Evolutionary conservation across 2,113 vertebrate species (phyloP).

Genomic region (Brachionichthys hirsutus): DNA sequence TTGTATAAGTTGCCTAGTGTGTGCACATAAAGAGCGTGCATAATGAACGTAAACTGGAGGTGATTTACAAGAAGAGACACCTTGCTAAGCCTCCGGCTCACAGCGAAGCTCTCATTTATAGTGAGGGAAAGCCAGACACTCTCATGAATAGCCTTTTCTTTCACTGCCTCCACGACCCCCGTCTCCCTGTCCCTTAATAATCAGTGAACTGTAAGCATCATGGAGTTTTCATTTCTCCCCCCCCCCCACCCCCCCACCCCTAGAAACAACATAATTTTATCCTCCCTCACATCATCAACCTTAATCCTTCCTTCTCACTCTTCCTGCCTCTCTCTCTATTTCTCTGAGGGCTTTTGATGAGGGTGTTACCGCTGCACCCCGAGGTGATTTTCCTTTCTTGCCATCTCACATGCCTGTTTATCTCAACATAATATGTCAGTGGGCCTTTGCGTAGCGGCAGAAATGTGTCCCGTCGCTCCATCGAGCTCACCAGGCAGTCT

Average conservation of each 20-base stretch:
- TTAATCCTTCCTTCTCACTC: constrained; percentile 5
- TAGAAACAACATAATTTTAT: neutral
- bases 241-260: neutral
- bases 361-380: constrained; percentile 6
- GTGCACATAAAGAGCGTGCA: constrained; percentile 1
- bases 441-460: neutral
- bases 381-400: neutral
- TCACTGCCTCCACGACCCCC: neutral
- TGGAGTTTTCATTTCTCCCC: constrained; percentile 7
- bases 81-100: constrained; percentile 24
- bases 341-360: constrained; percentile 20
- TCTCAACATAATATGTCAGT: neutral
- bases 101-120: constrained; percentile 46
- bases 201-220: neutral
- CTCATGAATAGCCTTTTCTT: constrained; percentile 22
- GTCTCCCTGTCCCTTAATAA: constrained; percentile 11
- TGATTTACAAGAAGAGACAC: constrained; percentile 41
- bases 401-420: neutral
- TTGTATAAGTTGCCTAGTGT: constrained; percentile 2
- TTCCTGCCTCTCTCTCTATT: neutral
- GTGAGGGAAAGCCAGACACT: constrained; percentile 27
- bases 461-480: neutral
- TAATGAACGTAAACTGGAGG: constrained; percentile 22
- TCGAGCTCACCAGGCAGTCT: constrained; percentile 90
- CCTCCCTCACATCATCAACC: neutral